Base-by-base conservation (phyloP, 2,888 invertebrate genomes). In the Caenorhabditis uteleia region DNA sequence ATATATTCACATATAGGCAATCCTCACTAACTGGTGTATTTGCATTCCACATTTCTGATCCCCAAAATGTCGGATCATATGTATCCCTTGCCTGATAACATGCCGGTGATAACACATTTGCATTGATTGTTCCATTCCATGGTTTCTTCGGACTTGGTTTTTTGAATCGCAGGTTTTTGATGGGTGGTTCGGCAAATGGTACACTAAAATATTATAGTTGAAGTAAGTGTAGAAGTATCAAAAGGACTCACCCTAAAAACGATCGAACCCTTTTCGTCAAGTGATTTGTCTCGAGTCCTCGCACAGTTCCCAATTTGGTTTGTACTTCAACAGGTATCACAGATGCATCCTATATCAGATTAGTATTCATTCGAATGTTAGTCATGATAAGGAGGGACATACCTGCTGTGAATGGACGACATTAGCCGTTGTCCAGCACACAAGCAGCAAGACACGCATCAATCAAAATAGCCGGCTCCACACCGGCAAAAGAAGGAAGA, bases 41-140 rank as follows among this genome's bases (percentile, higher is more conserved):
- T 40, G 93, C 91, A 85, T 94, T 94, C 95, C 95, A 95, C 90
- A 94, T 91, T 82, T 89, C 89, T 54, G 92, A 89, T 26, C 94
- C 94, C 49, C 83, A 75, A 60, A 84, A 84, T 18, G 50, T 23
- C 10, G 57, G 46, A 36, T 75, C 71, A 50, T 77, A 78, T 6
- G 54, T 42, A 26, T 77, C 77, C n/a, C 75, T 53, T 18, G 59
- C 72, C 60, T 80, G 80, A 55, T 58, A 75, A 48, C 80, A 80
- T 6, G 80, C 75, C 6, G 77, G 74, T 12, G 79, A 48, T 12
- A 78, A 59, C 18, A 44, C 59, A 16, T 50, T 57, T 39, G 74
- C 68, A 8, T 55, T 29, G 8, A 66, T 6, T 29, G 59, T 70
- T 38, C 70, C 77, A 61, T 77, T 77, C 79, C 80, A 80, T 7